phyloP scores from a whole-genome alignment of 2,113 vertebrate species.

The Maccullochella peelii region DNA sequence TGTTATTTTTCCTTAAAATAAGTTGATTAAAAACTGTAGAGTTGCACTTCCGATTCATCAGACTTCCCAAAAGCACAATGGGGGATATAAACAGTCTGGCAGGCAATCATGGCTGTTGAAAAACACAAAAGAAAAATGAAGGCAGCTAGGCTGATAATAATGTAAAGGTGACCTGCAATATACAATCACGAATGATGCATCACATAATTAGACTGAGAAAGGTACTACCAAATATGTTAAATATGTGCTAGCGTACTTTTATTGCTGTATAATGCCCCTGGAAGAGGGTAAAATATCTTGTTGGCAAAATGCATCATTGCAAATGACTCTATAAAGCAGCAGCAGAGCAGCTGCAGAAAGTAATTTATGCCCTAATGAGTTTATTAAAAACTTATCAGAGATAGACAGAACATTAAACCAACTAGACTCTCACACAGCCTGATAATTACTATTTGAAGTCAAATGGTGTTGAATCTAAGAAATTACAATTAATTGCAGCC shows the following conservation, averaged over 20 bases:
- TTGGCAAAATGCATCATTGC: constrained; percentile 70
- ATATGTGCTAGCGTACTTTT: constrained; percentile 62
- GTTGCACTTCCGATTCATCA: constrained; percentile 24
- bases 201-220: constrained; percentile 46
- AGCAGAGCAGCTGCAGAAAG: constrained; percentile 73
- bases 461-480: constrained; percentile 58
- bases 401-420: constrained; percentile 74
- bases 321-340: constrained; percentile 74
- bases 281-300: constrained; percentile 70
- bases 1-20: constrained; percentile 27
- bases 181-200: constrained; percentile 48
- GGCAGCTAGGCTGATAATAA: constrained; percentile 28
- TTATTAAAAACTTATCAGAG: constrained; percentile 81
- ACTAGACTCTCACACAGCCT: constrained; percentile 47
- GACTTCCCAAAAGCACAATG: background rate
- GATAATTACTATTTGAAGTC: constrained; percentile 71
- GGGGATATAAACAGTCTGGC: constrained; percentile 22
- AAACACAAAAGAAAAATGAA: constrained; percentile 27
- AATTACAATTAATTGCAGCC: constrained; percentile 59
- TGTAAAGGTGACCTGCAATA: constrained; percentile 66
- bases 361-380: constrained; percentile 76
- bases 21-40: constrained; percentile 31
- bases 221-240: constrained; percentile 55
- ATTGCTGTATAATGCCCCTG: constrained; percentile 58
- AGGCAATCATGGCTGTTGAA: constrained; percentile 31